Conservation (phyloP, 2,797 vertebrate genomes). For the Arctocebus calabarensis region DNA sequence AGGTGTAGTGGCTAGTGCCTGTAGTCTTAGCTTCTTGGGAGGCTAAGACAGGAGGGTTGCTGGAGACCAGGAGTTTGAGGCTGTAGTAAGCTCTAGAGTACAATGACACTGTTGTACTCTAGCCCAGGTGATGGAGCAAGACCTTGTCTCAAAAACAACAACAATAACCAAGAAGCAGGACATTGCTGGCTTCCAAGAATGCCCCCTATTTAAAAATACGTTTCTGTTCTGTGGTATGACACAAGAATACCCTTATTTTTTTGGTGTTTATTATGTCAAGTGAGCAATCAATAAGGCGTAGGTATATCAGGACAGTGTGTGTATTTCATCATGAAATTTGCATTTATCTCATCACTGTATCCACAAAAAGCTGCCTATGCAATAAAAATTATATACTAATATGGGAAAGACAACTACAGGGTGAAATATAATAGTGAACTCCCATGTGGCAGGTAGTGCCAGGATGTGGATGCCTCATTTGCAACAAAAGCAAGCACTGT, state of each 20-base stretch:
- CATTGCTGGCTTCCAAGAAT: no score
- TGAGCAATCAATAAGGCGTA: background rate
- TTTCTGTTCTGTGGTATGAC: background rate
- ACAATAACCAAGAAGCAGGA: background rate
- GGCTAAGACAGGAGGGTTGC: background rate
- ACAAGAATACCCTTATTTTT: background rate
- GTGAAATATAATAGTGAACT: background rate
- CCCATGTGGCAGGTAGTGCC: background rate
- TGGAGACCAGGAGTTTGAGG: background rate
- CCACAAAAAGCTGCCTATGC: background rate
- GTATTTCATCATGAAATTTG: background rate
- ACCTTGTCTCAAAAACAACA: background rate
- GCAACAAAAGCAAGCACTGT: background rate
- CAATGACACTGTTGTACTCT: background rate
- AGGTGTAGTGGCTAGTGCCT: background rate
- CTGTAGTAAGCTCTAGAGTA: background rate
- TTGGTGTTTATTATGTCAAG: background rate
- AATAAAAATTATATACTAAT: background rate
- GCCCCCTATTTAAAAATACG: background rate
- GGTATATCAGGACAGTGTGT: background rate
- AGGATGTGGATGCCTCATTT: background rate
- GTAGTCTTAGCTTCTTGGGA: background rate
- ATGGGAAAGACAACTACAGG: background rate
- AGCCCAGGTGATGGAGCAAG: background rate
- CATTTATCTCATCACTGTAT: background rate